Evolutionary conservation across 2,797 vertebrate species (phyloP).

Genomic region (Columba guinea): DNA sequence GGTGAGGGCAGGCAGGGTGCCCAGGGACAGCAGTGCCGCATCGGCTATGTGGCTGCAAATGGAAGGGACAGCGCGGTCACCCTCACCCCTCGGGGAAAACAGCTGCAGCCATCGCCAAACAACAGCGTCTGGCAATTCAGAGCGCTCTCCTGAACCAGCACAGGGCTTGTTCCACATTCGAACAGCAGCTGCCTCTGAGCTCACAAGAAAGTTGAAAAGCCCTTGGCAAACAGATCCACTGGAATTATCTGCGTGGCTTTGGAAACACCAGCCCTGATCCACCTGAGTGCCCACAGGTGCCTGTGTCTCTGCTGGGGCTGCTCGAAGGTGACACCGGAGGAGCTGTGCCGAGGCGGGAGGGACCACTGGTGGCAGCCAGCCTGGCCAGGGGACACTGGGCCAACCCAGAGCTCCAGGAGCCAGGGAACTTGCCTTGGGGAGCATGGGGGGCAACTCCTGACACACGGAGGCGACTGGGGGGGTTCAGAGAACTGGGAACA

Average conservation of each 20-base stretch:
- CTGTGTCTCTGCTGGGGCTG: background rate
- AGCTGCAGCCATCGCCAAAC: background rate
- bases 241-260: background rate
- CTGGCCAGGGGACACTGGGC: background rate
- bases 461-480: rapidly evolving
- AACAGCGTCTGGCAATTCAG: background rate
- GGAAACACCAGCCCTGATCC: background rate
- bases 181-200: background rate
- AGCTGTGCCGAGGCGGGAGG: background rate
- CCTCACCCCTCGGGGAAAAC: background rate
- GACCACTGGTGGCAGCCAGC: background rate
- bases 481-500: background rate
- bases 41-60: conserved; percentile 74
- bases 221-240: background rate
- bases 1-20: conserved; percentile 78
- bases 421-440: background rate
- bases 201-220: background rate
- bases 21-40: conserved; percentile 73
- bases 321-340: background rate
- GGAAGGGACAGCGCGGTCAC: rapidly evolving
- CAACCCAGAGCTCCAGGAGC: background rate
- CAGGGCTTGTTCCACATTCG: background rate
- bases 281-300: background rate
- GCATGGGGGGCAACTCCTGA: background rate
- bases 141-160: background rate